Evolutionary conservation across 2,888 invertebrate genomes (phyloP).

Genomic region (Stenotaenia linearis): DNA sequence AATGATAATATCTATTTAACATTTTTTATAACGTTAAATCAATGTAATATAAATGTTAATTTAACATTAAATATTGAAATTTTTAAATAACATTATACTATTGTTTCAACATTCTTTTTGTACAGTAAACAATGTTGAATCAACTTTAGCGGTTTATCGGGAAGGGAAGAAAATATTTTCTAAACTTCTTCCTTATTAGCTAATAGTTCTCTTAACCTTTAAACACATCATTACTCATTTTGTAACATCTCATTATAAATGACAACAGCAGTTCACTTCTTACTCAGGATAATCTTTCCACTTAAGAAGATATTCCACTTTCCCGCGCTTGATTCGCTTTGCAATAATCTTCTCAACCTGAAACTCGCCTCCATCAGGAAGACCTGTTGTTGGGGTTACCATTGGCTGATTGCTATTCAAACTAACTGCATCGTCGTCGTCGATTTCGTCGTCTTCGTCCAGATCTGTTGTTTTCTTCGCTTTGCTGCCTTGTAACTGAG

Average conservation of each 20-base stretch:
- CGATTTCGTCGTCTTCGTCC: conserved; percentile 32
- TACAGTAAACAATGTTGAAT: no score
- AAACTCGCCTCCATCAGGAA: conserved; percentile 60
- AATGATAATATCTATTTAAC: no score
- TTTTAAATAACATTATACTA: no score
- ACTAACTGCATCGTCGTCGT: conserved; percentile 12
- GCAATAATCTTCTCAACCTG: conserved; percentile 88
- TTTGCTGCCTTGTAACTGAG: not conserved
- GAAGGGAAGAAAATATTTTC: no score
- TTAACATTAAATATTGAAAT: no score
- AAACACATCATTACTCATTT: not conserved
- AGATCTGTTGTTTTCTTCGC: not conserved
- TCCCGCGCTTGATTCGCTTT: conserved; percentile 66
- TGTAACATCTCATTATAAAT: no score
- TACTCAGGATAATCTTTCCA: conserved; percentile 59
- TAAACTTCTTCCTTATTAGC: no score
- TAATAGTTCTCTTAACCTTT: not conserved
- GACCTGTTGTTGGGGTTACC: conserved; percentile 7
- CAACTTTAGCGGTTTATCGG: no score
- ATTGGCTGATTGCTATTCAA: conserved; percentile 34
- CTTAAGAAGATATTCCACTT: conserved; percentile 60
- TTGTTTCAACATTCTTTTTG: no score
- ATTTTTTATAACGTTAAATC: no score
- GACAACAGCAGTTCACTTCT: conserved; percentile 40
- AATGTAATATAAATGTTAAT: no score